Evolutionary conservation across 2,888 invertebrate genomes (phyloP).

Genomic region (Drosophila vallismaia): DNA sequence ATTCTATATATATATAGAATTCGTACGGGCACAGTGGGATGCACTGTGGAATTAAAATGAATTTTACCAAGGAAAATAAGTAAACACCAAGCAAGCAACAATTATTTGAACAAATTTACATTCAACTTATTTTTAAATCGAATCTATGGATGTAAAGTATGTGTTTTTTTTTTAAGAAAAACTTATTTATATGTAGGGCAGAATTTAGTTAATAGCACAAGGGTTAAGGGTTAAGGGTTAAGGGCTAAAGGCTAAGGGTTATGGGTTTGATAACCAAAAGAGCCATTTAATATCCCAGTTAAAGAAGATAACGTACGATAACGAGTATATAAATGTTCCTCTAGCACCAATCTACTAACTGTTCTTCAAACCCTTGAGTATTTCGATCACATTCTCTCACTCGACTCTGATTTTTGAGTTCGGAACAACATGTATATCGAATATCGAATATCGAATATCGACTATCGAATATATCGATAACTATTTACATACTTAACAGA

Average conservation of each 20-base stretch:
- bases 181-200: constrained; percentile 36
- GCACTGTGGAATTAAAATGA: constrained; percentile 34
- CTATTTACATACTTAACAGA: constrained; percentile 49
- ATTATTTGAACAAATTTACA: constrained; percentile 41
- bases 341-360: constrained; percentile 39
- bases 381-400: constrained; percentile 16
- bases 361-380: constrained; percentile 46
- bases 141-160: not conserved
- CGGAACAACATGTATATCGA: too few relatives aligned
- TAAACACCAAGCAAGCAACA: constrained; percentile 31
- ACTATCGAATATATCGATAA: constrained; percentile 7
- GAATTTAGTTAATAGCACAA: constrained; percentile 57
- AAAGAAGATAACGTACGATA: not conserved
- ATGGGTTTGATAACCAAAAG: not conserved
- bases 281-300: not conserved
- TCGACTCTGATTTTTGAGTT: constrained; percentile 30
- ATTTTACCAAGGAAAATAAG: constrained; percentile 49
- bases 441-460: too few relatives aligned
- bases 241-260: constrained; percentile 52
- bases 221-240: constrained; percentile 46
- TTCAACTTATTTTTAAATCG: constrained; percentile 22
- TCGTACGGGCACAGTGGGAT: constrained; percentile 30
- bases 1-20: constrained; percentile 37
- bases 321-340: constrained; percentile 32
- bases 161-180: not conserved